These are phyloP conservation scores for Tapirus indicus DNA, from an alignment of 2,797 vertebrate genomes.

Conservation along the genomic window DNA sequence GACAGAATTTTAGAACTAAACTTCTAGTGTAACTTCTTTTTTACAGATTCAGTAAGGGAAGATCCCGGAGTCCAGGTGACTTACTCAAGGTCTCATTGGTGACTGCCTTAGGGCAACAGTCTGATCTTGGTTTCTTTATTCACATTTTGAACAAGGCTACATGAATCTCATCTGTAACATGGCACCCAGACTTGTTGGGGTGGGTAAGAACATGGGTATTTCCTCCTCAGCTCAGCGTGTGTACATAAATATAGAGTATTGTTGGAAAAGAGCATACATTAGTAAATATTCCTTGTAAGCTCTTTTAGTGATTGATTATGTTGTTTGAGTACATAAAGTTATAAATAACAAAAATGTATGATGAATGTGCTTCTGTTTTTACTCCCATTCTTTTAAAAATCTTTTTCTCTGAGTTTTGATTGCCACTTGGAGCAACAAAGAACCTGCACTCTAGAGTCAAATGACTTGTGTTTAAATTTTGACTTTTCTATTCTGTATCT, in stretches of 20 bases:
- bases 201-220: neutral
- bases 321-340: neutral
- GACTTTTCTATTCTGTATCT: neutral
- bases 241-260: neutral
- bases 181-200: neutral
- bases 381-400: neutral
- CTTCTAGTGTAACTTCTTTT: neutral
- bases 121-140: neutral
- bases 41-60: neutral
- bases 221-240: neutral
- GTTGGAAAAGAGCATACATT: neutral
- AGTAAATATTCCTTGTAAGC: neutral
- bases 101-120: neutral
- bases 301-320: neutral
- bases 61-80: neutral
- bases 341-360: neutral
- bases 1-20: neutral
- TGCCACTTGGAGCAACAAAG: neutral
- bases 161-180: neutral
- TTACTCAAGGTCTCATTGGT: neutral
- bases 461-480: neutral
- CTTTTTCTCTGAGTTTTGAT: neutral
- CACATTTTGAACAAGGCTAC: neutral
- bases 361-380: neutral
- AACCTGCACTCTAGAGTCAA: neutral